Evolutionary conservation across 2,888 invertebrate species (phyloP), one percentile per base, ranked within the genome.

Genomic region (Drosophila subsilvestris): DNA sequence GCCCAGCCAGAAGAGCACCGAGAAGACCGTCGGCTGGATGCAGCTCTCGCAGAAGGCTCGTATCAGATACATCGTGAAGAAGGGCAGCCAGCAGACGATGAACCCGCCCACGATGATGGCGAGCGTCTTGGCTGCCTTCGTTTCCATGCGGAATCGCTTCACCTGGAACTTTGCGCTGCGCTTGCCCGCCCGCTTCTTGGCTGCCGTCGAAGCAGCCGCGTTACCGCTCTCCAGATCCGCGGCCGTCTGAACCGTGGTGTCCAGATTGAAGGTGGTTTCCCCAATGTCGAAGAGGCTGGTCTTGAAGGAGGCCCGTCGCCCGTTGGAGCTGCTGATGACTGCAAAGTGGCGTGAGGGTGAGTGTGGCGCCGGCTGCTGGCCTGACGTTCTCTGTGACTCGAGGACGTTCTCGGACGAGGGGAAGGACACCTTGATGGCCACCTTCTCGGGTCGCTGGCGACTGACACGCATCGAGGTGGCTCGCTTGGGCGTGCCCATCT

Each of bases 31-130:
- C 0, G 96, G 95, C 73, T 96, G 95, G 55, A 98, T 97, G 92
- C 98, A 98, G 61, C 95, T 94, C 17, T 94, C 95, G 91, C 97
- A 97, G 91, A 97, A 98, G 0, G 98, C 98, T 25, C 97, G 94
- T 70, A 98, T 94, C 69, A 98, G 94, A 93, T 98, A 98, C 93
- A 98, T 96, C 48, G 97, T 97, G 93, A 99, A 98, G 93, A 99
- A 99, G 0, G 98, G 98, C 60, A 98, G 93, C 99, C 99, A 99
- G 92, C 99, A 99, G 88, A 96, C 95, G 50, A 98, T 98, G 93
- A 99, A 99, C 43, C 98, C 98, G 0, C 99, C 99, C 1, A 99
- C 98, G 70, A 99, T 98, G 74, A 99, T 98, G 75, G 98, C 98
- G 63, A 99, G 93, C 0, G 98, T 98, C 92, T 98, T 98, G 1